These are phyloP conservation scores for Sternarchorhynchus goeldii DNA, from an alignment of 2,797 vertebrate genomes.

Conservation along the genomic window DNA sequence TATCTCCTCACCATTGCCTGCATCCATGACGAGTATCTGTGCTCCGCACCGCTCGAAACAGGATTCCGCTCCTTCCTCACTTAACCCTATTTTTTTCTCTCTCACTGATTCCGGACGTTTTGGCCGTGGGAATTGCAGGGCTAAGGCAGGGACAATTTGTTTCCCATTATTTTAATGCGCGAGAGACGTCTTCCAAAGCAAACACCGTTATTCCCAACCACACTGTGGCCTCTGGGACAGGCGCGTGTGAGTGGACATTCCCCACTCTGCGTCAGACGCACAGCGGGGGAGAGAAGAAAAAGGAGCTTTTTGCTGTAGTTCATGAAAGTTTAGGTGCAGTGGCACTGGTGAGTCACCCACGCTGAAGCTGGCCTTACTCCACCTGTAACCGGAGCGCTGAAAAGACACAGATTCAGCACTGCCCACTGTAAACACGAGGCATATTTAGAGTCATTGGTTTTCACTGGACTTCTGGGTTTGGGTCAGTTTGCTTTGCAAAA, in stretches of 20 bases:
- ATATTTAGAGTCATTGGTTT: not conserved
- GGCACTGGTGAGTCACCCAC: slow-evolving; percentile 47
- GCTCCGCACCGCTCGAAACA: slow-evolving; percentile 27
- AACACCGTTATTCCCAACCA: slow-evolving; percentile 58
- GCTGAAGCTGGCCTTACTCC: slow-evolving; percentile 6
- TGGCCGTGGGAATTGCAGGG: slow-evolving; percentile 61
- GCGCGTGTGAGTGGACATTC: slow-evolving; percentile 42
- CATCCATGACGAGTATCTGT: slow-evolving; percentile 4
- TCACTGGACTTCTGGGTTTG: not conserved
- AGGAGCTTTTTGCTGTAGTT: slow-evolving; percentile 43
- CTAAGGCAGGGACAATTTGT: slow-evolving; percentile 69
- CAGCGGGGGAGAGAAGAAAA: slow-evolving; percentile 23
- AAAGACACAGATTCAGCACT: slow-evolving; percentile 14
- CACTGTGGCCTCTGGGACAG: slow-evolving; percentile 52
- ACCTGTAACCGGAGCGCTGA: slow-evolving; percentile 11
- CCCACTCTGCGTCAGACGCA: slow-evolving; percentile 49
- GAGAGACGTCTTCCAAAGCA: slow-evolving; percentile 66
- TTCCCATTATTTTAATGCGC: slow-evolving; percentile 69
- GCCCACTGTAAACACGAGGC: not conserved
- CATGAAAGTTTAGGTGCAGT: slow-evolving; percentile 38
- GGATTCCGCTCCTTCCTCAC: slow-evolving; percentile 37
- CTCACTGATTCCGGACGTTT: slow-evolving; percentile 52
- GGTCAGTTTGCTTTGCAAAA: not conserved
- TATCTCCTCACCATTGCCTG: slow-evolving; percentile 33
- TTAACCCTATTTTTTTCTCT: slow-evolving; percentile 26